Percentiles rank a stretch among this genome's conserved stretches.
Conservation (phyloP, 1,140 invertebrate species). For the Drosophila erecta region DNA sequence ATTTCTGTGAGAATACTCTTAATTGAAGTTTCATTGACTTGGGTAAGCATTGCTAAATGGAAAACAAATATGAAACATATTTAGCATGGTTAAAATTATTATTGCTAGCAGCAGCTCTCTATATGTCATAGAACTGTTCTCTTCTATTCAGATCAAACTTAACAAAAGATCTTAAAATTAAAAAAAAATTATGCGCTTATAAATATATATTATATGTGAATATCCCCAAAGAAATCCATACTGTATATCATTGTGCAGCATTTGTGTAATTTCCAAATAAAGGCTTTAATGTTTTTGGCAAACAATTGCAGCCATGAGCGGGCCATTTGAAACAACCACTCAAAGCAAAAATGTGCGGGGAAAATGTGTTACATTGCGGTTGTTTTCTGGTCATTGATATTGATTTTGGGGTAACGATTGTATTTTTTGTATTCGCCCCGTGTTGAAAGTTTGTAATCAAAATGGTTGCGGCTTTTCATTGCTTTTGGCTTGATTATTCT, state of each 20-base stretch:
- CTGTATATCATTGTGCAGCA: slow-evolving; percentile 2
- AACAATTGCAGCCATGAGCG: slow-evolving; percentile 61
- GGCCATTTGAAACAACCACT: background rate
- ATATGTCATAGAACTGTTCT: too few species aligned
- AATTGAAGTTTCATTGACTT: background rate
- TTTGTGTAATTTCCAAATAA: slow-evolving; percentile 80
- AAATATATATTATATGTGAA: background rate
- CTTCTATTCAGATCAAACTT: too few species aligned
- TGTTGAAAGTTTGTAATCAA: slow-evolving; percentile 70
- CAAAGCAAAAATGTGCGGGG: slow-evolving; percentile 49
- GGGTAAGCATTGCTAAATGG: background rate
- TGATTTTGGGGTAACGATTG: slow-evolving; percentile 52
- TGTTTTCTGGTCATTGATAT: slow-evolving; percentile 78
- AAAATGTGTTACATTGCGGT: slow-evolving; percentile 79
- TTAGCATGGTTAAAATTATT: too few species aligned
- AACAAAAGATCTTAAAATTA: background rate
- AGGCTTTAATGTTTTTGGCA: slow-evolving; percentile 80
- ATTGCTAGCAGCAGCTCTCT: too few species aligned
- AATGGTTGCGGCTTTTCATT: slow-evolving; percentile 69
- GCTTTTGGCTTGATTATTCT: slow-evolving; percentile 74
- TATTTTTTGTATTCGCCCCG: slow-evolving; percentile 33
- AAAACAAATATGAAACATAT: too few species aligned
- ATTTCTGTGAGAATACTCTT: slow-evolving; percentile 8
- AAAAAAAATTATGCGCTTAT: background rate
- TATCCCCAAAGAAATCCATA: background rate